Conservation (phyloP, 2,888 invertebrate genomes). For the Blastobasis adustella region DNA sequence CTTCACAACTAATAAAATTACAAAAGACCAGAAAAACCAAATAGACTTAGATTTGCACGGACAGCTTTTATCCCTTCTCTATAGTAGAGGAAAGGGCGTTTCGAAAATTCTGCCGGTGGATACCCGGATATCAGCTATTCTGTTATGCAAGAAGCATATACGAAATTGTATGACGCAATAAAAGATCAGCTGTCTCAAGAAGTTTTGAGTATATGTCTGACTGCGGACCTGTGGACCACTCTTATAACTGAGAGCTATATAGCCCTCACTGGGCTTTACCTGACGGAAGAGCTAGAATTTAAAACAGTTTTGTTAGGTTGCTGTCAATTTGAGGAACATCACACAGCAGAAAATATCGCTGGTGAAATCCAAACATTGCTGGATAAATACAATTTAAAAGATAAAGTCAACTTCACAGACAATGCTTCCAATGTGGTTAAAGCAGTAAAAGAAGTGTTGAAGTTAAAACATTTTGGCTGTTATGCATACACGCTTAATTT, state of each 20-base stretch:
- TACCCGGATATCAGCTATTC: slow-evolving; percentile 18
- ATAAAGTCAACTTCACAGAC: slow-evolving; percentile 18
- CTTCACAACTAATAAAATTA: slow-evolving; percentile 10
- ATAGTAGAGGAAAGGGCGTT: slow-evolving; percentile 22
- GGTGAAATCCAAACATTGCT: slow-evolving; percentile 11
- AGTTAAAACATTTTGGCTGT: slow-evolving; percentile 18
- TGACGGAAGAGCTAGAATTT: slow-evolving; percentile 15
- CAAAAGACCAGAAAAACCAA: slow-evolving; percentile 11
- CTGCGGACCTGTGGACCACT: slow-evolving; percentile 25
- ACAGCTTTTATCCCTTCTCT: slow-evolving; percentile 18
- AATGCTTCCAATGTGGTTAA: slow-evolving; percentile 19
- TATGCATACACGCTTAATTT: slow-evolving; percentile 6
- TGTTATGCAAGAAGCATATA: slow-evolving; percentile 6
- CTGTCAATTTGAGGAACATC: slow-evolving; percentile 14
- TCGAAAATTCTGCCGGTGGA: slow-evolving; percentile 17
- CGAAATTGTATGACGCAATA: neutral
- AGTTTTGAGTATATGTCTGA: slow-evolving; percentile 15
- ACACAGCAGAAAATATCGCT: slow-evolving; percentile 19
- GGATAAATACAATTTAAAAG: slow-evolving; percentile 8
- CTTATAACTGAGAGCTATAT: slow-evolving; percentile 15
- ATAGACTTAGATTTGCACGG: slow-evolving; percentile 12
- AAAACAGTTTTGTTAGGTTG: slow-evolving; percentile 21
- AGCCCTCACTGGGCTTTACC: slow-evolving; percentile 22
- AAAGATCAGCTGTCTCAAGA: slow-evolving; percentile 1
- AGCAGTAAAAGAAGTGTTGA: slow-evolving; percentile 8